phyloP scores from a whole-genome alignment of 2,888 invertebrate genomes.

The Eurois occulta region DNA sequence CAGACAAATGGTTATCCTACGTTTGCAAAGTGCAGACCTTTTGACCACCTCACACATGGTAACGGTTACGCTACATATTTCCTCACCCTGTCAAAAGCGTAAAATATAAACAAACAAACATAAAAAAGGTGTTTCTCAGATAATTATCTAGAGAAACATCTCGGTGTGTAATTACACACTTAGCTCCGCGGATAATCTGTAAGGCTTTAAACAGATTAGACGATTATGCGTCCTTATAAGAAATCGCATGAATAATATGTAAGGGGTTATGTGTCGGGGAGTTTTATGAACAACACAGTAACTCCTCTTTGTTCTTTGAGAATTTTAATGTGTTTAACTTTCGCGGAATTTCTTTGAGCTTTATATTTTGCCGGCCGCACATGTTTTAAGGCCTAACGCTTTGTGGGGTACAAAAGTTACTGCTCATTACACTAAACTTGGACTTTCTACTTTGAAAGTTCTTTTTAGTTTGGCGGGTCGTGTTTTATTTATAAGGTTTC shows the following conservation, averaged over 20 bases:
- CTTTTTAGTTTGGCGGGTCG: conserved; percentile 22
- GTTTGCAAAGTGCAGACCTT: conserved; percentile 11
- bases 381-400: conserved; percentile 41
- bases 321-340: conserved; percentile 62
- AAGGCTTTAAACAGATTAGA: conserved; percentile 55
- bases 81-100: conserved; percentile 28
- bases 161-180: conserved; percentile 60
- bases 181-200: conserved; percentile 34
- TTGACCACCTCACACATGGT: conserved; percentile 2
- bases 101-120: conserved; percentile 52
- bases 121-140: conserved; percentile 58
- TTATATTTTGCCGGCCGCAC: conserved; percentile 47
- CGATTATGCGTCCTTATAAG: conserved; percentile 57
- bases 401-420: conserved; percentile 58
- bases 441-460: conserved; percentile 48
- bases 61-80: conserved; percentile 8
- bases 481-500: conserved; percentile 37
- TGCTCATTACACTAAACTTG: conserved; percentile 26
- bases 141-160: conserved; percentile 54
- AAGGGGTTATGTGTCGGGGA: conserved; percentile 44
- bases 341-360: conserved; percentile 62
- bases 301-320: conserved; percentile 58
- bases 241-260: conserved; percentile 63
- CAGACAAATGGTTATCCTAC: background rate
- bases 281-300: conserved; percentile 61